Base-by-base conservation (phyloP, 1,140 invertebrate species). In the Macrobrachium rosenbergii region DNA sequence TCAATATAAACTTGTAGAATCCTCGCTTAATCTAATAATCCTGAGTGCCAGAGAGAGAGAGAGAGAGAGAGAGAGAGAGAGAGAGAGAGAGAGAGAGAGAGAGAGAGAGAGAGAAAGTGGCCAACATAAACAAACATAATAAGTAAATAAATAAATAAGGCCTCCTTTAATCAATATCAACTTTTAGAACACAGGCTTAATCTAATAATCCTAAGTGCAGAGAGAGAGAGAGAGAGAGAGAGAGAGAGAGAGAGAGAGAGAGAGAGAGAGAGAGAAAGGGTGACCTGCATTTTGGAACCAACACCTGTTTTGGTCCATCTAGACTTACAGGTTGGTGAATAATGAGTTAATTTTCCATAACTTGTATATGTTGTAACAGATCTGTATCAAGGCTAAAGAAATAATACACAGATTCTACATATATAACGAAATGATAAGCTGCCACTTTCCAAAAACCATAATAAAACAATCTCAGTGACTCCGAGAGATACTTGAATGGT, bases 211-310 rank as follows among this genome's bases (percentile, higher is more conserved):
- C 8, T 43, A n/a, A 52, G 28, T 14, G 43, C 37, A 52, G 52
- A 78, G 76, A 58, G 76, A 78, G 43, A 19, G 76, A 79, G 72
- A 75, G 28, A 43, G 72, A 75, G 72, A 75, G 72, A 75, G 72
- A 75, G 72, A 75, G 72, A 75, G 72, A 75, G 72, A 75, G 72
- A 75, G 72, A 75, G 72, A 75, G 72, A 75, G 72, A 75, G 72
- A 75, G 72, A 75, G 72, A 75, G 72, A 75, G 72, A 75, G 72
- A 75, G 64, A 69, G 64, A 69, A 16, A 69, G 64, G 14, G 5
- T 21, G 64, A 28, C n/a, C 64, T 69, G n/a, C 16, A n/a, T 69
- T 69, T 52, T 52, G 52, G 8, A 52, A 52, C 52, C 52, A 52
- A 52, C 52, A 52, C 52, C 52, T 52, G 52, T 52, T 52, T 52